A percentile compares a stretch with the other conserved stretches of the same genome.
These are phyloP conservation scores for Pocillopora damicornis DNA, from an alignment of 64 coral and sea anemone species.

Conservation along the genomic window DNA sequence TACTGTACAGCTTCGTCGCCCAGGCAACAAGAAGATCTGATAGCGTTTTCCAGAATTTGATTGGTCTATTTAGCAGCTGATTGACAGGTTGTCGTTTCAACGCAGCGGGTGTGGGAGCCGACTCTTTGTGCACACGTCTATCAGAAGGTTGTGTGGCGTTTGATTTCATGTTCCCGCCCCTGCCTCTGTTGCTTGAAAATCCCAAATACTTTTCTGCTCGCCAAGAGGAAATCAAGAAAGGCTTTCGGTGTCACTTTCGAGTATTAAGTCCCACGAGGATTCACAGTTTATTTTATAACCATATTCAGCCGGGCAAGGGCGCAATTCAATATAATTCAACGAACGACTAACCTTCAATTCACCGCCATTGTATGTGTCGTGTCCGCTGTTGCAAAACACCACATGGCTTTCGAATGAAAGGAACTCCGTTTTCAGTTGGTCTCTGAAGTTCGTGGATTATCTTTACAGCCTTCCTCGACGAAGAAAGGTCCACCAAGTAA, in stretches of 20 bases:
- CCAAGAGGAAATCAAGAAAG: constrained; percentile 48
- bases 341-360: constrained; percentile 27
- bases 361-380: constrained; percentile 74
- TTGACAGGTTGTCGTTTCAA: constrained; percentile 71
- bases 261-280: constrained; percentile 43
- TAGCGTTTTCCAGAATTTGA: constrained; percentile 33
- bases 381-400: constrained; percentile 67
- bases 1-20: constrained; percentile 66
- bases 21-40: constrained; percentile 62
- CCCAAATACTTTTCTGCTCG: constrained; percentile 55
- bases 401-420: constrained; percentile 71
- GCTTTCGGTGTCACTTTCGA: constrained; percentile 27
- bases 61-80: constrained; percentile 54
- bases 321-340: constrained; percentile 37
- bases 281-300: constrained; percentile 5
- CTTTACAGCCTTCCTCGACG: constrained; percentile 11
- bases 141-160: constrained; percentile 77
- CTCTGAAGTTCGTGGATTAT: background rate
- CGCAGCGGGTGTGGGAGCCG: constrained; percentile 64
- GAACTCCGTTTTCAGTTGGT: constrained; percentile 48
- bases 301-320: constrained; percentile 22
- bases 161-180: constrained; percentile 84
- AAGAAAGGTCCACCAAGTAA: background rate
- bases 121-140: constrained; percentile 81
- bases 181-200: constrained; percentile 72